Percentiles rank a stretch among this genome's conserved stretches.
Evolutionary conservation across 1,140 invertebrate species (phyloP).

Genomic region (Schmidtea mediterranea): DNA sequence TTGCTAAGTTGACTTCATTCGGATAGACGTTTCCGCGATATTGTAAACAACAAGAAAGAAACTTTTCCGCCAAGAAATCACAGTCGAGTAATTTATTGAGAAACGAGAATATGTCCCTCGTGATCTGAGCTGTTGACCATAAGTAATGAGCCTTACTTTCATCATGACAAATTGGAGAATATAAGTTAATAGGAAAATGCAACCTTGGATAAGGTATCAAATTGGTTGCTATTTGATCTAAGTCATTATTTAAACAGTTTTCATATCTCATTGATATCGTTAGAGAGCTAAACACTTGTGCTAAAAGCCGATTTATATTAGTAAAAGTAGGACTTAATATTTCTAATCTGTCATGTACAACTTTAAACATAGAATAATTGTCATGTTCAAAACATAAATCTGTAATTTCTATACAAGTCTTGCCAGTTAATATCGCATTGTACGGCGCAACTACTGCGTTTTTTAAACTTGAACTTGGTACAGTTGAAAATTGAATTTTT

Average conservation of each 20-base stretch:
- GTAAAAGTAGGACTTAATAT: neutral
- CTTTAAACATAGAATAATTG: slow-evolving; percentile 1
- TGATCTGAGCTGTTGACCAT: slow-evolving; percentile 40
- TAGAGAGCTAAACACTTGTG: slow-evolving; percentile 41
- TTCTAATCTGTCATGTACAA: slow-evolving; percentile 17
- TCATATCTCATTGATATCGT: slow-evolving; percentile 51
- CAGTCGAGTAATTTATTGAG: slow-evolving; percentile 55
- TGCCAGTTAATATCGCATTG: slow-evolving; percentile 19
- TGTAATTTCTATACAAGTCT: slow-evolving; percentile 6
- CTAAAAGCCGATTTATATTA: slow-evolving; percentile 2
- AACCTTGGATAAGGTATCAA: slow-evolving; percentile 28
- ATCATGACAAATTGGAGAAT: slow-evolving; percentile 54
- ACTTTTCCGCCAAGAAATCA: slow-evolving; percentile 27
- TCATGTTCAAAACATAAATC: slow-evolving; percentile 12
- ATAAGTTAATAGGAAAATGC: slow-evolving; percentile 42
- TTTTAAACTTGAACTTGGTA: slow-evolving; percentile 25
- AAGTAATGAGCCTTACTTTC: slow-evolving; percentile 51
- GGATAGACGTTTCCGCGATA: slow-evolving; percentile 43
- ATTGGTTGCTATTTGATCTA: slow-evolving; percentile 43
- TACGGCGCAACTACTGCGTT: slow-evolving; percentile 22
- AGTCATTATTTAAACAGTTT: slow-evolving; percentile 27
- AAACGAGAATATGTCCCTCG: slow-evolving; percentile 50
- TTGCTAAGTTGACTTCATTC: slow-evolving; percentile 14
- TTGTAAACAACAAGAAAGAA: slow-evolving; percentile 56
- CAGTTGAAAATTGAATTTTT: slow-evolving; percentile 49